A percentile compares a stretch with the other conserved stretches of the same genome.
These are phyloP conservation scores for Acheta domesticus DNA, from an alignment of 2,888 invertebrate genomes.

Conservation along the genomic window DNA sequence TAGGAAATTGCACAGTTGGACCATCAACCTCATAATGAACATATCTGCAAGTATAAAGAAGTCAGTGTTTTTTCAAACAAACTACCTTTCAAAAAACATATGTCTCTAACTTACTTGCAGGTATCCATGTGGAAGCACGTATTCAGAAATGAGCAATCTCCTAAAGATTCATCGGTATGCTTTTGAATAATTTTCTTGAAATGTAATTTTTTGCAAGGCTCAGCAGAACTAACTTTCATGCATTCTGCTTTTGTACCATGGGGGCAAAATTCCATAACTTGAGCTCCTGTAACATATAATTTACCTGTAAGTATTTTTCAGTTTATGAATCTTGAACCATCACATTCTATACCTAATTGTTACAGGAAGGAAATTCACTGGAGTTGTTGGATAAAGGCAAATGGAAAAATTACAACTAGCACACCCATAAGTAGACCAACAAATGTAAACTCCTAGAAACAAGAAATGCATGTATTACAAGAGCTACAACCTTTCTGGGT, in stretches of 20 bases:
- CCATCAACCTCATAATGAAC: conserved; percentile 97
- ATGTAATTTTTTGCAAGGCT: conserved; percentile 83
- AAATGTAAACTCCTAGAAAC: too few relatives aligned
- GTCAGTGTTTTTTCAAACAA: not conserved
- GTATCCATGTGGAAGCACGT: conserved; percentile 99
- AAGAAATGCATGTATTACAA: too few relatives aligned
- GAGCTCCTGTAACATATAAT: conserved; percentile 55
- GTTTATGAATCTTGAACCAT: too few relatives aligned
- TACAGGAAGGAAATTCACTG: too few relatives aligned
- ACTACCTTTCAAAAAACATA: not conserved
- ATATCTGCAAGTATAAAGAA: conserved; percentile 57
- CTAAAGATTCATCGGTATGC: conserved; percentile 91
- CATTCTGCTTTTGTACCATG: conserved; percentile 93
- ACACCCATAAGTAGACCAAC: too few relatives aligned
- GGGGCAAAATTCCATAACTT: conserved; percentile 94
- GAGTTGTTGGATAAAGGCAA: too few relatives aligned
- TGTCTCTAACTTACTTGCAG: conserved; percentile 67
- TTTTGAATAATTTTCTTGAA: conserved; percentile 94
- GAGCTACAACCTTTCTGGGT: too few relatives aligned
- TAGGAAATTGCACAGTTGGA: conserved; percentile 52
- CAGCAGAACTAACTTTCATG: conserved; percentile 50
- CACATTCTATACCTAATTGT: too few relatives aligned
- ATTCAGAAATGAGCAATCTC: conserved; percentile 96
- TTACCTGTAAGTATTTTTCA: too few relatives aligned
- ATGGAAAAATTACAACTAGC: too few relatives aligned